These are phyloP conservation scores for Aphidius ervi DNA, from an alignment of 1,140 invertebrate species.

Conservation along the genomic window DNA sequence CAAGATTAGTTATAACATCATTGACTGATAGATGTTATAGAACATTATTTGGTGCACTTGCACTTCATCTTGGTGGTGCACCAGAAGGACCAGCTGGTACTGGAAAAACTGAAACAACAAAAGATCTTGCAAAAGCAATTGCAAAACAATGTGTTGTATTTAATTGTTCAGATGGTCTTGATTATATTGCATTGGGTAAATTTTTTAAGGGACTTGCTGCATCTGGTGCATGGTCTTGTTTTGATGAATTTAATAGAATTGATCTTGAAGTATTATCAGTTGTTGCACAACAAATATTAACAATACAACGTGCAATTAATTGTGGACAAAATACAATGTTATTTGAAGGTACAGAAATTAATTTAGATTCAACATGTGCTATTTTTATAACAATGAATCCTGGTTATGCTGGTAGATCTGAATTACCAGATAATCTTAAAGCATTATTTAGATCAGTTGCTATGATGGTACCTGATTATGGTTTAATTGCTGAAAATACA, in stretches of 20 bases:
- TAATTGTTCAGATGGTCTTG: constrained; percentile 90
- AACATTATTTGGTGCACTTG: constrained; percentile 86
- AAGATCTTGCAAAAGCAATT: constrained; percentile 93
- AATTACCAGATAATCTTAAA: constrained; percentile 93
- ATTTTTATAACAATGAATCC: constrained; percentile 98
- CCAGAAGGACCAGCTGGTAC: constrained; percentile 93
- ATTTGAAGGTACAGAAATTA: constrained; percentile 87
- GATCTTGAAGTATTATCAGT: constrained; percentile 87
- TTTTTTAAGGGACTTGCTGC: constrained; percentile 96
- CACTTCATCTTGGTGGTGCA: constrained; percentile 79
- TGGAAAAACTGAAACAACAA: constrained; percentile 94
- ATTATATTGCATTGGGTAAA: constrained; percentile 91
- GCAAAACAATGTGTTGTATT: constrained; percentile 96
- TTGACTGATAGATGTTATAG: constrained; percentile 86
- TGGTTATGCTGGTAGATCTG: constrained; percentile 85
- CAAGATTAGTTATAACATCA: constrained; percentile 82
- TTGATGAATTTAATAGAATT: constrained; percentile 91
- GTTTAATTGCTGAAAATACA: constrained; percentile 90
- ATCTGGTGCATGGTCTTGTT: constrained; percentile 95
- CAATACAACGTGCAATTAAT: constrained; percentile 74
- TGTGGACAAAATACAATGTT: constrained; percentile 68
- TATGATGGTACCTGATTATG: constrained; percentile 98
- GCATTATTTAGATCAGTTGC: constrained; percentile 92
- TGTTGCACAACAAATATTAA: constrained; percentile 81
- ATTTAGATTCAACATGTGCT: constrained; percentile 84